Evolutionary conservation across 2,888 invertebrate genomes (phyloP).

Genomic region (Scaptomyza polygonia): DNA sequence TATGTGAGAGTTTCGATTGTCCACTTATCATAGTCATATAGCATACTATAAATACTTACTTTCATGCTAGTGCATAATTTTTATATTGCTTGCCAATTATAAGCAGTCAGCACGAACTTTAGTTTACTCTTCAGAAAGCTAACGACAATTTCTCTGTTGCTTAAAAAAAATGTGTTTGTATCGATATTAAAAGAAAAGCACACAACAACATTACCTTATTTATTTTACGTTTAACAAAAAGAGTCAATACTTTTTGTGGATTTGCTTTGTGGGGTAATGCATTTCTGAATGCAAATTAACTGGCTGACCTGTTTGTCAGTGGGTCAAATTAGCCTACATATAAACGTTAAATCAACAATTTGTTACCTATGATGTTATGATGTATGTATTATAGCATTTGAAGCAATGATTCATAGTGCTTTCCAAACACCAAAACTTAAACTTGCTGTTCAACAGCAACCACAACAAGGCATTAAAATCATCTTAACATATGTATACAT

Average conservation of each 20-base stretch:
- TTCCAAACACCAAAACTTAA: constrained; percentile 22
- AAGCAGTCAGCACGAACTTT: constrained; percentile 20
- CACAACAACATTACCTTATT: neutral
- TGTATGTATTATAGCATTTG: constrained; percentile 1
- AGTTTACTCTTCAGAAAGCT: constrained; percentile 12
- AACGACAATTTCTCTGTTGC: constrained; percentile 63
- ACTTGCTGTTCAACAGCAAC: constrained; percentile 44
- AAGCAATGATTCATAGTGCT: constrained; percentile 27
- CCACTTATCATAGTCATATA: constrained; percentile 14
- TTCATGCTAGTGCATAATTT: constrained; percentile 33
- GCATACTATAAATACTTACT: constrained; percentile 34
- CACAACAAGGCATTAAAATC: constrained; percentile 39
- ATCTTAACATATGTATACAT: constrained; percentile 21
- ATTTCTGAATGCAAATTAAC: constrained; percentile 61
- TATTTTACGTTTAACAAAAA: neutral
- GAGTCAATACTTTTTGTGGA: constrained; percentile 7
- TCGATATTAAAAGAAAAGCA: constrained; percentile 28
- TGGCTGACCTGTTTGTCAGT: constrained; percentile 1
- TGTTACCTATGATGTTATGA: neutral
- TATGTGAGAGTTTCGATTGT: constrained; percentile 31
- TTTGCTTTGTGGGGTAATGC: constrained; percentile 62
- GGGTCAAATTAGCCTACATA: neutral
- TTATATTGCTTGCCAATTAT: constrained; percentile 14
- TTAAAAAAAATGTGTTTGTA: constrained; percentile 1
- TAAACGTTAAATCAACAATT: neutral